Evolutionary conservation across 2,113 vertebrate genomes (phyloP), one percentile per base, ranked within the genome.

Genomic region (Meleagris gallopavo): DNA sequence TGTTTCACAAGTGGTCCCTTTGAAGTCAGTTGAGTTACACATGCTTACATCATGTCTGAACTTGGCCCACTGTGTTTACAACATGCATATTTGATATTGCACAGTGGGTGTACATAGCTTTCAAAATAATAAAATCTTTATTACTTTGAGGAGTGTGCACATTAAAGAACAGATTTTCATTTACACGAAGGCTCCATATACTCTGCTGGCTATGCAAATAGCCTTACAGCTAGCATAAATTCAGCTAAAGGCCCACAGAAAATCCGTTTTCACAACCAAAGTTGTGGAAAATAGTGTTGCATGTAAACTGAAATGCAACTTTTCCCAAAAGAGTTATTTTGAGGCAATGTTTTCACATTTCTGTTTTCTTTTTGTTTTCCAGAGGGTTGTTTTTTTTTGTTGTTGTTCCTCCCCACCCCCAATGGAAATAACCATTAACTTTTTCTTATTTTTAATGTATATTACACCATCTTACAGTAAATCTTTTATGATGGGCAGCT

Each of bases 21-120:
- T 97, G 95, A 96, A 95, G 88, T 95, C 2, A 11, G 36, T 83
- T 3, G 4, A 78, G 88, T 95, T 95, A 88, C 94, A 95, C 88
- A 75, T 96, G 94, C 93, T 97, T 96, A 94, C 93, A 95, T 97
- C 95, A 93, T 94, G 87, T 94, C 91, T 95, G 83, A 95, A 90
- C 86, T 94, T 10, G 8, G 89, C 91, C 91, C 88, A 84, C 79
- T 41, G 67, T 97, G 90, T 96, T 97, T 97, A 95, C 94, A 96
- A 86, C 88, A 94, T 84, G 77, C 86, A 29, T 82, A 78, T 94
- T 96, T 95, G 89, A 91, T 96, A 97, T 84, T 95, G 72, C 88
- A 93, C 93, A 92, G 91, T 94, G 95, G 94, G 91, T 88, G 91
- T 65, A 86, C 79, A 54, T 90, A 95, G 78, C 80, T 90, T 89